Conservation (phyloP, 2,113 vertebrate species). For the Oncorhynchus kisutch region DNA sequence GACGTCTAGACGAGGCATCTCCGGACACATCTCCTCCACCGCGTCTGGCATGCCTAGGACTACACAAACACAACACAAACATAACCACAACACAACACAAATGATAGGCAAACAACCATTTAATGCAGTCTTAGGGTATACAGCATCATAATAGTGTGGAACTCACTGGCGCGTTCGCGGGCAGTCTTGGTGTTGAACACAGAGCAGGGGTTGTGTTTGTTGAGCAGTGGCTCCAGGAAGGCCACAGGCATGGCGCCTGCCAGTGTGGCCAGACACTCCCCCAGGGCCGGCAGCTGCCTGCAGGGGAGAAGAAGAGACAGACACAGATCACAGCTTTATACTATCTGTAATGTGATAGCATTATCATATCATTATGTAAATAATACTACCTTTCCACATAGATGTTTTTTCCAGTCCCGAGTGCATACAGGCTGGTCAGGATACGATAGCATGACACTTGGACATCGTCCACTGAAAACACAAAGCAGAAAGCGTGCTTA, state of each 20-base stretch:
- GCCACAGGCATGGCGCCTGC: constrained; percentile 96
- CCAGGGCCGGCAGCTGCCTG: constrained; percentile 95
- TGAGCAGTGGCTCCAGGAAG: constrained; percentile 93
- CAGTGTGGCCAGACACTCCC: constrained; percentile 94
- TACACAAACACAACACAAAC: constrained; percentile 31
- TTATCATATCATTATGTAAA: neutral
- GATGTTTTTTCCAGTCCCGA: constrained; percentile 98
- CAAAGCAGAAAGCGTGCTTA: constrained; percentile 1
- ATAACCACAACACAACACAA: neutral
- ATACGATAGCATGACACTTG: constrained; percentile 97
- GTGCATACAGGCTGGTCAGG: constrained; percentile 90
- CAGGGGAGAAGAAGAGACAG: constrained; percentile 17
- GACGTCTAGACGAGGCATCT: constrained; percentile 86
- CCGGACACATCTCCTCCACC: constrained; percentile 92
- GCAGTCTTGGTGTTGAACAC: constrained; percentile 94
- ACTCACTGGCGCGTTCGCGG: constrained; percentile 91
- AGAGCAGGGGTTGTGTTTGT: constrained; percentile 88
- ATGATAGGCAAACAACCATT: neutral
- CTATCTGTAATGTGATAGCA: neutral
- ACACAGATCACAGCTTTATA: neutral
- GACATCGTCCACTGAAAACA: constrained; percentile 87
- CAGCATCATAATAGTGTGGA: neutral
- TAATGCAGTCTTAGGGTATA: neutral
- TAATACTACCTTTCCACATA: constrained; percentile 93
- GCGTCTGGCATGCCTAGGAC: constrained; percentile 89